phyloP scores from a whole-genome alignment of 2,888 invertebrate genomes.

The Gortyna flavago region DNA sequence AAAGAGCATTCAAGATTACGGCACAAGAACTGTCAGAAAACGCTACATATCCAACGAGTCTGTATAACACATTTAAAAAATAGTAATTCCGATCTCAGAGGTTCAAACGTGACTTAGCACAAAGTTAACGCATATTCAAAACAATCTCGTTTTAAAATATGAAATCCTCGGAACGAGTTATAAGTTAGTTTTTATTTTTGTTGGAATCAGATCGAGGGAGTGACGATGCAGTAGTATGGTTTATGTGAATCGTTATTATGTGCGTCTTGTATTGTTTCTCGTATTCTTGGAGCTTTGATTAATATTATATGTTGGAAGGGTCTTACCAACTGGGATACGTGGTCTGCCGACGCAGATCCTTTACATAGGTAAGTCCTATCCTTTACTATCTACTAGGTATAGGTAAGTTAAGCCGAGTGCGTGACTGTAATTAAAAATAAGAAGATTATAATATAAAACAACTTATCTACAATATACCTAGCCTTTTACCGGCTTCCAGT shows the following conservation, averaged over 20 bases:
- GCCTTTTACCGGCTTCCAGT: too few relatives aligned
- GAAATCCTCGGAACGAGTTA: constrained; percentile 86
- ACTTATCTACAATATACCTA: too few relatives aligned
- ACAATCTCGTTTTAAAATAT: constrained; percentile 87
- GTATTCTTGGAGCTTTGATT: constrained; percentile 21
- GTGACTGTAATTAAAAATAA: too few relatives aligned
- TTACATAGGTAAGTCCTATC: too few relatives aligned
- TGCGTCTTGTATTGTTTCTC: constrained; percentile 57
- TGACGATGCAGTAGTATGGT: constrained; percentile 76
- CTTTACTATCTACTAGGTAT: too few relatives aligned
- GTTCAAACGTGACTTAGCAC: constrained; percentile 83
- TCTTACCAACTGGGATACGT: neutral
- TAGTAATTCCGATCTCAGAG: constrained; percentile 54
- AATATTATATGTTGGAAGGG: neutral
- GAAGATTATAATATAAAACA: too few relatives aligned
- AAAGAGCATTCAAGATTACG: neutral
- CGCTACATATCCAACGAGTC: neutral
- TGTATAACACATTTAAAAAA: constrained; percentile 52
- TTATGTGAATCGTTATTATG: constrained; percentile 66
- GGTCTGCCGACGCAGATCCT: too few relatives aligned
- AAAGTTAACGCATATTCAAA: constrained; percentile 81
- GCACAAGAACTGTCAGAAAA: neutral
- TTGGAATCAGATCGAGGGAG: constrained; percentile 78
- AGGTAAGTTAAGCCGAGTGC: too few relatives aligned
- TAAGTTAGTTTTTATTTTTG: constrained; percentile 74